phyloP scores from a whole-genome alignment of 2,113 vertebrate genomes.

The Prionailurus bengalensis region DNA sequence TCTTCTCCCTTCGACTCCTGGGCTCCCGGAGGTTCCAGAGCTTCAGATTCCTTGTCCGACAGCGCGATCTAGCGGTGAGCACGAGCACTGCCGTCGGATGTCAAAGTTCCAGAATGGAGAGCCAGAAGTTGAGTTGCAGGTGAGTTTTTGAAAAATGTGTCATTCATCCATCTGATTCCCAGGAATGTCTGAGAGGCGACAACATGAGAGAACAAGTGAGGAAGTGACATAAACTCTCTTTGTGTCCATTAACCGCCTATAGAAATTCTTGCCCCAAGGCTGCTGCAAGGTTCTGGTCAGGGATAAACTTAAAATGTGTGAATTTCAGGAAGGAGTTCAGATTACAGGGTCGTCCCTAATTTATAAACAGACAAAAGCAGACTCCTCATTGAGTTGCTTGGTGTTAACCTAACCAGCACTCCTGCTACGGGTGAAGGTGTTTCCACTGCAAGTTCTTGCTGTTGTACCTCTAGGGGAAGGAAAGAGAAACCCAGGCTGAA shows the following conservation, averaged over 20 bases:
- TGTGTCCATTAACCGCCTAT: not conserved
- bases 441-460: not conserved
- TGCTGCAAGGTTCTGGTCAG: not conserved
- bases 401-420: not conserved
- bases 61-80: slow-evolving; percentile 63
- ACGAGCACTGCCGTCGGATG: not conserved
- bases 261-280: not conserved
- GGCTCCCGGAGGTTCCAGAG: slow-evolving; percentile 27
- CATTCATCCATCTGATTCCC: not conserved
- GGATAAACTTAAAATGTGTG: not conserved
- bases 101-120: not conserved
- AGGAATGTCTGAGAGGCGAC: not conserved
- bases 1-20: slow-evolving; percentile 73
- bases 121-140: no score
- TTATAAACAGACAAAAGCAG: not conserved
- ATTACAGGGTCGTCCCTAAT: not conserved
- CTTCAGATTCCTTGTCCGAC: slow-evolving; percentile 70
- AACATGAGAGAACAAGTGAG: not conserved
- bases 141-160: not conserved
- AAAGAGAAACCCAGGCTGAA: not conserved
- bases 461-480: not conserved
- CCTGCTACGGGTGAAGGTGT: not conserved
- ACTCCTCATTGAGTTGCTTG: not conserved
- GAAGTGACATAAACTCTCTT: not conserved
- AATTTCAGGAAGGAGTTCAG: not conserved